Conservation (phyloP, 1,140 invertebrate genomes). For the Drosophila grimshawi region DNA sequence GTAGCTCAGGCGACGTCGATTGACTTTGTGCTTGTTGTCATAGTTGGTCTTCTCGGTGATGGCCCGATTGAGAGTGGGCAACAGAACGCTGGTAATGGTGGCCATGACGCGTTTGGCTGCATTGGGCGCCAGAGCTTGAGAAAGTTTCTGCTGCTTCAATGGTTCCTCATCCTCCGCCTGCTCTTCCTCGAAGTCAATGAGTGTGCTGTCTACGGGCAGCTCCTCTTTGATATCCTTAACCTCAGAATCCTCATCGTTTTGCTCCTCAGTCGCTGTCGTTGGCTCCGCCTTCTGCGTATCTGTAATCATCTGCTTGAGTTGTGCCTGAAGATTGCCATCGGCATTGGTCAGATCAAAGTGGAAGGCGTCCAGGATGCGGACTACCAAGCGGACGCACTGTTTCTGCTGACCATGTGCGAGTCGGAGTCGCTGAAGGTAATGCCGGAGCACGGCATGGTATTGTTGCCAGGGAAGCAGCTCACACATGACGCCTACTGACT, state of each 20-base stretch:
- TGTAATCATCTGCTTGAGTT: constrained; percentile 38
- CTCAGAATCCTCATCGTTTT: constrained; percentile 71
- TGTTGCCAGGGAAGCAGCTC: constrained; percentile 93
- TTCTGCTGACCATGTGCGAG: constrained; percentile 91
- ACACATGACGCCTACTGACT: constrained; percentile 90
- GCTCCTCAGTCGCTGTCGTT: constrained; percentile 54
- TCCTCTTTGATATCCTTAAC: constrained; percentile 50
- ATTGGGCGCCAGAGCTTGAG: constrained; percentile 86
- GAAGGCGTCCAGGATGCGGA: constrained; percentile 94
- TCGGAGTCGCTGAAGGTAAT: constrained; percentile 91
- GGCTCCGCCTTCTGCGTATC: constrained; percentile 31
- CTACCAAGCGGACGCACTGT: constrained; percentile 91
- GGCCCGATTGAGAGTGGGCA: constrained; percentile 86
- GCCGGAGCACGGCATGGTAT: constrained; percentile 92
- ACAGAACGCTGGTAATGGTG: constrained; percentile 86
- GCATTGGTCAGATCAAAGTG: constrained; percentile 94
- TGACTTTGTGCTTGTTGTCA: constrained; percentile 92
- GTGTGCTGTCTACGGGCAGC: constrained; percentile 46
- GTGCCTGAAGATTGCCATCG: constrained; percentile 44
- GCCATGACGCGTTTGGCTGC: constrained; percentile 90
- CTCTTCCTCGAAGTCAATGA: constrained; percentile 64
- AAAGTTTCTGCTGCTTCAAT: constrained; percentile 11
- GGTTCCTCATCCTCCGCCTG: constrained; percentile 69
- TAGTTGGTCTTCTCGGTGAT: constrained; percentile 90
- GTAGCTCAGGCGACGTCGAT: constrained; percentile 87